Conservation (phyloP, 2,113 vertebrate genomes). For the Sorex fumeus region DNA sequence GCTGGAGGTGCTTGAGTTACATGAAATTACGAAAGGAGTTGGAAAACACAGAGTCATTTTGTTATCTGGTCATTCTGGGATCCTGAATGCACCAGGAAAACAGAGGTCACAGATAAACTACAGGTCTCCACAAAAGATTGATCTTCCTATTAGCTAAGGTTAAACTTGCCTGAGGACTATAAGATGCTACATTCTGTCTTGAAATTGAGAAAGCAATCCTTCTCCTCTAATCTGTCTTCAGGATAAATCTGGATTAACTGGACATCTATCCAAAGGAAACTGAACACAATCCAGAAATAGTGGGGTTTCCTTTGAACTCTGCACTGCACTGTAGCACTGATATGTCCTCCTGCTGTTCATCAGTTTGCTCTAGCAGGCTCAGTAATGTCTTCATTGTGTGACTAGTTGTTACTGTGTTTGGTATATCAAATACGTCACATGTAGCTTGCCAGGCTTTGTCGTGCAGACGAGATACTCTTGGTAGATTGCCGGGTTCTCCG, state of each 20-base stretch:
- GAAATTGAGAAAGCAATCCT: neutral
- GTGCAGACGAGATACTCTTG: too few species aligned
- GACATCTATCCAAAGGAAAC: constrained; percentile 16
- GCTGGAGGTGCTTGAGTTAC: neutral
- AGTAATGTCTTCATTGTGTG: too few species aligned
- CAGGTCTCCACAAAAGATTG: neutral
- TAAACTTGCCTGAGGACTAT: too few species aligned
- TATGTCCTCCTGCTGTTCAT: too few species aligned
- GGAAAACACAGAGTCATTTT: neutral
- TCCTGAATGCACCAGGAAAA: neutral
- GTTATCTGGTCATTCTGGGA: neutral
- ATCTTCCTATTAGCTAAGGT: neutral
- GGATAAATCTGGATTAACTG: constrained; percentile 23
- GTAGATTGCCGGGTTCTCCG: too few species aligned
- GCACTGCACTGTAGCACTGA: too few species aligned
- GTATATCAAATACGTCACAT: too few species aligned
- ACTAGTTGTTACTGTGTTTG: too few species aligned
- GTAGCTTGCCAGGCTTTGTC: too few species aligned
- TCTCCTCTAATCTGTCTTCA: neutral
- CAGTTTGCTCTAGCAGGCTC: too few species aligned
- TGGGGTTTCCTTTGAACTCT: constrained; percentile 28
- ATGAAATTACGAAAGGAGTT: neutral
- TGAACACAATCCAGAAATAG: constrained; percentile 30
- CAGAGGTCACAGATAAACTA: neutral
- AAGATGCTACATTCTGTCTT: neutral